Evolutionary conservation across 1,140 invertebrate genomes (phyloP).

Genomic region (Phymastichus coffea): DNA sequence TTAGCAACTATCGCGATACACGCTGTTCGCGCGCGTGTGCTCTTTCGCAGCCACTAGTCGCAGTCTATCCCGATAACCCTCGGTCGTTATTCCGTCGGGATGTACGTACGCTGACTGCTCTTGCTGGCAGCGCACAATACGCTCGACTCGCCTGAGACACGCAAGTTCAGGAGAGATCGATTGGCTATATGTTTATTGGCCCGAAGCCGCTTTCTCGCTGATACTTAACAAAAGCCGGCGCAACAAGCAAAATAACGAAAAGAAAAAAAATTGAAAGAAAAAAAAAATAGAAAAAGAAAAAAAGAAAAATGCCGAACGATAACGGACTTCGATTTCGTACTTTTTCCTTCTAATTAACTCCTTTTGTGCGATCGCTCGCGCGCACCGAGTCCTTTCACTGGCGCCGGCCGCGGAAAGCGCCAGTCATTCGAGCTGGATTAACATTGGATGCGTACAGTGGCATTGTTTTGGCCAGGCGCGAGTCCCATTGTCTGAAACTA

Average conservation of each 20-base stretch:
- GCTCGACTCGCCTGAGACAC: conserved; percentile 1
- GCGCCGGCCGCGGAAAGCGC: neutral
- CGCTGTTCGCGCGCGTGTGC: neutral
- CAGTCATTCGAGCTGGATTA: conserved; percentile 10
- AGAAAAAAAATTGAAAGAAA: too few relatives aligned
- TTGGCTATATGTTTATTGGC: conserved; percentile 1
- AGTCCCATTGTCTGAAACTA: conserved; percentile 10
- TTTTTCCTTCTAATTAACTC: neutral
- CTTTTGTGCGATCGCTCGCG: neutral
- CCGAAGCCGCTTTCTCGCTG: neutral
- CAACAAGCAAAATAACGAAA: too few relatives aligned
- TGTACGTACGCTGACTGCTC: neutral
- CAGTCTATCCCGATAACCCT: conserved; percentile 32
- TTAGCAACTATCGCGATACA: neutral
- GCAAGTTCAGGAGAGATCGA: conserved; percentile 3
- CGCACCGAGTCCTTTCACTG: conserved; percentile 8
- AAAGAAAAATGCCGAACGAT: too few relatives aligned
- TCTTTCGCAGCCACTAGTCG: neutral
- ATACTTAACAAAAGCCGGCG: too few relatives aligned
- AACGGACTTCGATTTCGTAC: too few relatives aligned
- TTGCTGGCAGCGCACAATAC: neutral
- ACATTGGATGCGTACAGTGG: conserved; percentile 10
- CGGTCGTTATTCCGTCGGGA: neutral
- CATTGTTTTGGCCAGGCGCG: conserved; percentile 7
- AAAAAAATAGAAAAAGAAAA: too few relatives aligned